phyloP scores from a whole-genome alignment of 1,140 invertebrate species.

The Linepithema humile region DNA sequence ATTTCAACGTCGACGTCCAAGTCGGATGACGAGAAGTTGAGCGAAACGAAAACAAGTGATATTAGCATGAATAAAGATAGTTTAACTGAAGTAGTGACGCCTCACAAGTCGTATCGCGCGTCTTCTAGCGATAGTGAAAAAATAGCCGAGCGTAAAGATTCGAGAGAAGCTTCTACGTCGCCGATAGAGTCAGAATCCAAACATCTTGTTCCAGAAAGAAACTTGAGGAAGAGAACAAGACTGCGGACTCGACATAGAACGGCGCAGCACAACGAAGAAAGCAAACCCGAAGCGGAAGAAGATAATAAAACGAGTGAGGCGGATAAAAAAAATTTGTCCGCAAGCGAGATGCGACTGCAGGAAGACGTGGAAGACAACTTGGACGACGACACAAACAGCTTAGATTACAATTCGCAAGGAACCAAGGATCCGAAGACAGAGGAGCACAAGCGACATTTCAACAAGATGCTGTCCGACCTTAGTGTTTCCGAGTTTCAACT shows the following conservation, averaged over 20 bases:
- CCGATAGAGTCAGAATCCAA: background rate
- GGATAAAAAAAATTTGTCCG: background rate
- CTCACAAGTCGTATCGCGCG: background rate
- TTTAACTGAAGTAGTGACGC: background rate
- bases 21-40: constrained; percentile 76
- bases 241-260: background rate
- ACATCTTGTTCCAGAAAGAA: background rate
- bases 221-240: background rate
- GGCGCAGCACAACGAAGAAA: background rate
- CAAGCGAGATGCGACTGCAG: constrained; percentile 6
- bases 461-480: constrained; percentile 74
- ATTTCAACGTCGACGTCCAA: constrained; percentile 59
- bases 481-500: constrained; percentile 77
- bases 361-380: constrained; percentile 36
- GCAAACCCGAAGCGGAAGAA: background rate
- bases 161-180: background rate
- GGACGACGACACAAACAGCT: constrained; percentile 42
- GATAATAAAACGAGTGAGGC: background rate
- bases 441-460: constrained; percentile 65
- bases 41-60: constrained; percentile 61
- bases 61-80: background rate
- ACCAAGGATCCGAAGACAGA: background rate
- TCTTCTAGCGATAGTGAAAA: background rate
- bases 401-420: constrained; percentile 41
- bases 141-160: background rate